Evolutionary conservation across 92 coral and sea anemone genomes (phyloP).

Genomic region (Meandrina meandrites): DNA sequence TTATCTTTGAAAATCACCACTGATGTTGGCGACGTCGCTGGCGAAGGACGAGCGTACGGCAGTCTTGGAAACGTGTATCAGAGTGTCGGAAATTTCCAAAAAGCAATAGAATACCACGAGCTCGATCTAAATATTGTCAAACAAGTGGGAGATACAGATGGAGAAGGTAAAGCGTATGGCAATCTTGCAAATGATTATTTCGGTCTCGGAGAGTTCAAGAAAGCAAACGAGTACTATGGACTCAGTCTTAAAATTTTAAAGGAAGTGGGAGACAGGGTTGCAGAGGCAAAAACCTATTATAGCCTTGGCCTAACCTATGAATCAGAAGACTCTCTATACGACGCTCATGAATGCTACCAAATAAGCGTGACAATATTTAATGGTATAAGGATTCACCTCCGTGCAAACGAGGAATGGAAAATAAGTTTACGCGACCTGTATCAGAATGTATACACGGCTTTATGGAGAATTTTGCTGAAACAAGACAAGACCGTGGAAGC

Average conservation of each 20-base stretch:
- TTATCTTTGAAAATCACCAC: not conserved
- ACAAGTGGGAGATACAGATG: not conserved
- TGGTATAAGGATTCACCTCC: not conserved
- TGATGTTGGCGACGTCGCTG: not conserved
- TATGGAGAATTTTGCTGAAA: not conserved
- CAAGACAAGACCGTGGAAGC: not conserved
- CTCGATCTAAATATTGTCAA: not conserved
- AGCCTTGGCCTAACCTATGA: slow-evolving; percentile 7
- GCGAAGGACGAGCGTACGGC: not conserved
- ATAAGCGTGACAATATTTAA: not conserved
- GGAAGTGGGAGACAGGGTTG: not conserved
- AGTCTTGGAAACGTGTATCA: not conserved
- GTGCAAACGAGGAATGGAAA: slow-evolving; percentile 7
- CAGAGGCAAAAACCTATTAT: not conserved
- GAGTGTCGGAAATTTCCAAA: not conserved
- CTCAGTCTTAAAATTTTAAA: slow-evolving; percentile 2
- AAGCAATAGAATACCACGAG: slow-evolving; percentile 2
- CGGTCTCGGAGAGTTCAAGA: not conserved
- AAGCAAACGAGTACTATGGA: not conserved
- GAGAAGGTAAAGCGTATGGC: not conserved
- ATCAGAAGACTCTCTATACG: not conserved
- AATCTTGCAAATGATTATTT: not conserved
- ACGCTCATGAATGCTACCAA: not conserved
- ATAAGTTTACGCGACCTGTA: not conserved
- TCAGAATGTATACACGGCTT: not conserved